Conservation (phyloP, 2,888 invertebrate genomes). For the Epistrophe grossulariae region DNA sequence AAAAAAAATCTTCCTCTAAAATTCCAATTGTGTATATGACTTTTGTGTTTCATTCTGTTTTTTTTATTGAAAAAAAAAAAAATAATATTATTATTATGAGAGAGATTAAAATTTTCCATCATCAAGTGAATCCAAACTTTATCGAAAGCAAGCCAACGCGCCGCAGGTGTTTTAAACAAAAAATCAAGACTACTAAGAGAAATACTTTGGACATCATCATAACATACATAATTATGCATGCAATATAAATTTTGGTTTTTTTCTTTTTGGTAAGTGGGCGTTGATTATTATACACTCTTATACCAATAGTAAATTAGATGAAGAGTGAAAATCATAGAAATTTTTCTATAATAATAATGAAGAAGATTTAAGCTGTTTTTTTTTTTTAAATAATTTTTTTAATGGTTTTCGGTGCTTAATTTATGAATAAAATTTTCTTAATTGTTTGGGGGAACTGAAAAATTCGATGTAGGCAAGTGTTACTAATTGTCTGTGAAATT, state of each 20-base stretch:
- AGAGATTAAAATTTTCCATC: conserved; percentile 51
- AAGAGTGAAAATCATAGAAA: conserved; percentile 40
- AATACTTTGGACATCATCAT: conserved; percentile 22
- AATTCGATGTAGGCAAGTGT: conserved; percentile 2
- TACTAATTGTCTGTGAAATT: conserved; percentile 42
- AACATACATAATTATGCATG: conserved; percentile 21
- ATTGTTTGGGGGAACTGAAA: not conserved
- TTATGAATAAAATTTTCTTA: conserved; percentile 22
- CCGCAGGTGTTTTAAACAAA: conserved; percentile 62
- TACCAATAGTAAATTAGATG: conserved; percentile 55
- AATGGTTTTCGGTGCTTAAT: conserved; percentile 43
- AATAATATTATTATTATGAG: not conserved
- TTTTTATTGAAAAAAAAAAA: not conserved
- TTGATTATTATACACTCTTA: conserved; percentile 43
- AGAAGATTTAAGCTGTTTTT: conserved; percentile 36
- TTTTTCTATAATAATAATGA: conserved; percentile 25
- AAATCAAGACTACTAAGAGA: conserved; percentile 30
- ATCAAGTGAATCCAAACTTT: conserved; percentile 8
- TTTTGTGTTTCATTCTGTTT: conserved; percentile 30
- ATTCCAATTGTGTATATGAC: conserved; percentile 37
- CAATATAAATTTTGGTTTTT: conserved; percentile 11
- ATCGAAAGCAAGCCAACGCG: conserved; percentile 4
- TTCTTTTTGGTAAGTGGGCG: conserved; percentile 74
- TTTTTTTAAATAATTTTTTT: conserved; percentile 51
- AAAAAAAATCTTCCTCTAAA: conserved; percentile 16